Evolutionary conservation across 2,113 vertebrate genomes (phyloP), one percentile per base, ranked within the genome.

Genomic region (Eublepharis macularius): DNA sequence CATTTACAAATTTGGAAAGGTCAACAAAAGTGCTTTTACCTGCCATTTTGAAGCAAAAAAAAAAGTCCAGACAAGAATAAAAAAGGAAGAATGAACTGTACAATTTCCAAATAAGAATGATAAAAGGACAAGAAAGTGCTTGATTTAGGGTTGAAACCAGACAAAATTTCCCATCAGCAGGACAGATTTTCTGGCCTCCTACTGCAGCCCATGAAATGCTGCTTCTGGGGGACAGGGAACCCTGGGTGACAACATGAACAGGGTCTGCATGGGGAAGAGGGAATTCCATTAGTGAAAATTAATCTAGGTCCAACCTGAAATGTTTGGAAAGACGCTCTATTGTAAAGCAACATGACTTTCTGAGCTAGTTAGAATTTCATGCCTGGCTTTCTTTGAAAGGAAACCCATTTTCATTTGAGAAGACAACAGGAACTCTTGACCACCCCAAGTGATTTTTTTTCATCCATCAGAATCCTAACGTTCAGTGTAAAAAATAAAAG

Each of bases 341-440:
- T 66, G n/a, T n/a, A 24, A 14, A 7, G 41, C 82, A 36, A n/a
- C 83, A 7, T 76, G 88, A 39, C 82, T 49, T 13, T 26, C 77
- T 89, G 72, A 86, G 51, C 51, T n/a, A 66, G 21, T 81, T 51
- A n/a, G 21, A 69, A 90, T 91, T 93, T n/a, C 80, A 26, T 19
- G 87, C 88, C 87, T 89, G 88, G 86, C 41, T 24, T 92, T 91
- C 84, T 84, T 72, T 11, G 6, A 47, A 39, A 32, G 74, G n/a
- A 86, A 89, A 89, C 90, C 86, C 47, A 66, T 86, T 84, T 54
- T 63, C 60, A 76, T 65, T 47, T 51, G 60, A 82, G 72, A 89
- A 86, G 82, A 72, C 84, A 91, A 86, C 66, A 7, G 19, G 88
- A 85, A 87, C 89, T 16, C 86, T 34, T 76, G 57, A 84, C 34